Evolutionary conservation across 2,888 invertebrate genomes (phyloP), one percentile per base, ranked within the genome.

Genomic region (Tolmerus cingulatus): DNA sequence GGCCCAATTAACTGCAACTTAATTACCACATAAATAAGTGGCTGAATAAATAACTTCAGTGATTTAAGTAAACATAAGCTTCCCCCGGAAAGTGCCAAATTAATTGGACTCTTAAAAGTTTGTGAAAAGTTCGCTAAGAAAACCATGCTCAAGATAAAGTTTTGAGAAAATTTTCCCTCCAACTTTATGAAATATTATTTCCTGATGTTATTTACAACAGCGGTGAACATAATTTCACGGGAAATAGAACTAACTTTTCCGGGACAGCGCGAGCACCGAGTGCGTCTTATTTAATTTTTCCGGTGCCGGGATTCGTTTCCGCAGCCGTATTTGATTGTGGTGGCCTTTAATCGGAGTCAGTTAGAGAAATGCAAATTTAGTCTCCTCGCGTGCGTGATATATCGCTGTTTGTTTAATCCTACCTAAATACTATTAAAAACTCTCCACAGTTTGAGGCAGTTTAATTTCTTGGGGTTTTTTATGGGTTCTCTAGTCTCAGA

Each of bases 71-170:
- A 85, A 85, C 74, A 85, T 85, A 85, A 85, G 85, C 85, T 74
- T 74, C 74, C 74, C 51, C 57, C 46, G 74, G 57, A 85, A 74
- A 85, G 85, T 74, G 74, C 85, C 74, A 85, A 85, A 85, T 85
- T 85, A 85, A 85, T 85, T 85, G 85, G 85, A 85, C 85, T 85
- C 85, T 85, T 74, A 85, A 85, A 85, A 85, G 85, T 85, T 85
- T 74, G 43, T 46, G 85, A 85, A 85, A 85, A 85, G 85, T 85
- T 85, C 55, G 19, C 19, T 27, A 85, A 85, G 85, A 85, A 85
- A 85, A 66, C 74, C 85, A 74, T 85, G 85, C 85, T 43, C 43
- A 74, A 85, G 85, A 85, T 85, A 74, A 85, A 85, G 85, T 85
- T 85, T 74, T 43, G 27, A 40, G 85, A 23, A 84, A 84, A 85